Evolutionary conservation across 2,113 vertebrate genomes (phyloP), one percentile per base, ranked within the genome.

Genomic region (Chamaea fasciata): DNA sequence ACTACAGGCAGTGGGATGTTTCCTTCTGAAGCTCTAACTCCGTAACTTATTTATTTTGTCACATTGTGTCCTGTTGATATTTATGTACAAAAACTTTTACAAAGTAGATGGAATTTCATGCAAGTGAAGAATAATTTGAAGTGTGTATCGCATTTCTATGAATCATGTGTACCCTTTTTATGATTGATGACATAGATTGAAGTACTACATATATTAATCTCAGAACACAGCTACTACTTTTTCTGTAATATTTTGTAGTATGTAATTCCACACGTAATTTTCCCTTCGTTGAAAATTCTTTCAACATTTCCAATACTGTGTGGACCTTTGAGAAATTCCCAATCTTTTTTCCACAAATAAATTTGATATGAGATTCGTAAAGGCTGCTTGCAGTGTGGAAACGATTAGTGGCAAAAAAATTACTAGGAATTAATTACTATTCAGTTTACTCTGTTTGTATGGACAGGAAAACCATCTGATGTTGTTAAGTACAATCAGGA

Each of bases 101-200:
- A 18, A 14, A 30, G 41, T 44, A 42, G 47, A n/a, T 53, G 39
- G 52, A 62, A 75, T 52, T 90, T 69, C 5, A 6, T 41, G 23
- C 13, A 33, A 57, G 20, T 68, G 30, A 65, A 50, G 11, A 71
- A 50, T 73, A 39, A 44, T 56, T 71, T 37, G 39, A 59, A 60
- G 21, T 24, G 33, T 39, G 4, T 67, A 6, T 74, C 22, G n/a
- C 8, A 6, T 22, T 62, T 91, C 31, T 70, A 7, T 60, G 37
- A 47, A 65, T n/a, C 0, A 0, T 23, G 7, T 39, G 19, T 26
- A 16, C 5, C 2, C 5, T 47, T 84, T 69, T 35, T 73, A 17
- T 77, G 63, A 23, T 11, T 60, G 47, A 22, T 62, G 76, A 10
- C 6, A 20, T 27, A 52, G 15, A 11, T 26, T 82, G 3, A 78